These are phyloP conservation scores for Gymnobelideus leadbeateri DNA, from an alignment of 2,113 vertebrate genomes.

Conservation along the genomic window DNA sequence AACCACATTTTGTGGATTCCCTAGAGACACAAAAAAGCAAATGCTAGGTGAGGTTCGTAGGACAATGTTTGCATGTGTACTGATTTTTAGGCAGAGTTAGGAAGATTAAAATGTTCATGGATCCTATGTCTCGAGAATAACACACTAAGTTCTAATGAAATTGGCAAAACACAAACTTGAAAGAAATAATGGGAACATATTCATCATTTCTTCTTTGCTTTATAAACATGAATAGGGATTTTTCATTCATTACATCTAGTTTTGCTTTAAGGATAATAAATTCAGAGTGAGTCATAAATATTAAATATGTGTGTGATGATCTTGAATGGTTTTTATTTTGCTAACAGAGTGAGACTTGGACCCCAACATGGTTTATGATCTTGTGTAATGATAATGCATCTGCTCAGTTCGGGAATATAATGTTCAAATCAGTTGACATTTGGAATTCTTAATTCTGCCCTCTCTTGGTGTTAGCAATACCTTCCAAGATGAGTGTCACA, in stretches of 20 bases:
- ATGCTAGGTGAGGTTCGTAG: background rate
- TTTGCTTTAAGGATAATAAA: background rate
- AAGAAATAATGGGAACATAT: background rate
- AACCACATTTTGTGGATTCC: background rate
- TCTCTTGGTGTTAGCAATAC: background rate
- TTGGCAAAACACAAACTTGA: background rate
- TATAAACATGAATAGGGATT: background rate
- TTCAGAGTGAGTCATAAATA: background rate
- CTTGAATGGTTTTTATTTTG: background rate
- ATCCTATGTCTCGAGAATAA: background rate
- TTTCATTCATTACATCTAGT: background rate
- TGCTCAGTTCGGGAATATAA: background rate
- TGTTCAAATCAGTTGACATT: background rate
- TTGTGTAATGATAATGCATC: no score
- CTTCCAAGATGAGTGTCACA: background rate
- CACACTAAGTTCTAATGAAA: background rate
- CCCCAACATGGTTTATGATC: background rate
- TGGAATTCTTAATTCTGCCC: background rate
- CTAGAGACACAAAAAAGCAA: background rate
- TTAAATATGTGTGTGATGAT: background rate
- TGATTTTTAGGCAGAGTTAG: background rate
- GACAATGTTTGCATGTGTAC: background rate
- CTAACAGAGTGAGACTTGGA: background rate
- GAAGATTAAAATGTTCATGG: background rate
- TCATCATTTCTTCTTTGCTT: background rate